Evolutionary conservation across 2,113 vertebrate genomes (phyloP), one percentile per base, ranked within the genome.

Genomic region (Callochromis pleurospilus): DNA sequence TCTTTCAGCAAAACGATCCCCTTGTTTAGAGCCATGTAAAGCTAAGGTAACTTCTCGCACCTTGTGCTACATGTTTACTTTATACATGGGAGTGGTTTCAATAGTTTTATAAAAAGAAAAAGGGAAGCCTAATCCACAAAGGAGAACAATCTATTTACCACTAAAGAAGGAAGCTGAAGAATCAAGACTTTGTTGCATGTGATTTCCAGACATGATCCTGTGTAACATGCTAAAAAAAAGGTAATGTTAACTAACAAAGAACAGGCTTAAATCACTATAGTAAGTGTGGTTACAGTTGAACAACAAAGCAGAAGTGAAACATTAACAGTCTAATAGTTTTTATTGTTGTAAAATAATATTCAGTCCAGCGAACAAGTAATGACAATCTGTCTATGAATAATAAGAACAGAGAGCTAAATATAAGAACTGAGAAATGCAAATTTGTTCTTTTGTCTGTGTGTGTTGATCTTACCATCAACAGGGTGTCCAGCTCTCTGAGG

Each of bases 401-500:
- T 17, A 33, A 77, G 26, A 77, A 31, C 45, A 51, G 24, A 31
- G 73, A 51, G 10, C 26, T 77, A 58, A 31, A 45, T 8, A 47
- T 81, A 62, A 29, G 19, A 68, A 26, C 14, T 26, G 8, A 51
- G 73, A 65, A 60, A 60, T 7, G 6, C 24, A 9, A 47, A 45
- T 31, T 21, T 8, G 7, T 26, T 0, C 11, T 36, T 11, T 6
- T 58, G 10, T 47, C 2, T 31, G 19, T 40, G 45, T 88, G 33
- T 19, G 80, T 86, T 53, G 4, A 9, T 11, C 6, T 80, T 93
- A 97, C 96, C 94, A 79, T 96, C 12, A 97, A 91, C 89, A 97
- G 90, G 7, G 95, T 77, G 80, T 97, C 96, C 88, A 97, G 93
- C 92, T 97, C 95, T 12, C 86, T 88, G 33, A 97, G 96, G 65